These are phyloP conservation scores for Dicycla oo DNA, from an alignment of 2,888 invertebrate genomes.

Conservation along the genomic window DNA sequence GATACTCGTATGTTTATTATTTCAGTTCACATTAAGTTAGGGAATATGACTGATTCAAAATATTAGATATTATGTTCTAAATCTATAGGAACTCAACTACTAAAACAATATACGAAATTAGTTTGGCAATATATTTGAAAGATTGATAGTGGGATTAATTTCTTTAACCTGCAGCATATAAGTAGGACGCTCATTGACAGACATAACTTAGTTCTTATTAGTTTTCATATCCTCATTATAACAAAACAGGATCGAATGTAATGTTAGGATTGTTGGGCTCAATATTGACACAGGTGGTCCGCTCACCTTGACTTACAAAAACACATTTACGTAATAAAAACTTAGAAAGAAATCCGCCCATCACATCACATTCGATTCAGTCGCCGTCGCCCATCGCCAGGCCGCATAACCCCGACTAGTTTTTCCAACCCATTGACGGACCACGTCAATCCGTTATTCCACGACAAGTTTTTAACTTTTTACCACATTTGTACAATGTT, in stretches of 20 bases:
- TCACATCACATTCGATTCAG: constrained; percentile 45
- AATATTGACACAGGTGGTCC: constrained; percentile 57
- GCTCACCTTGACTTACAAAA: constrained; percentile 68
- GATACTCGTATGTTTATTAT: too few species aligned
- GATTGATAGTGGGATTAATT: neutral
- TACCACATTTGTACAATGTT: constrained; percentile 78
- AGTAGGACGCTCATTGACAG: too few species aligned
- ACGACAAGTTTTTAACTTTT: constrained; percentile 77
- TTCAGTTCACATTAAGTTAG: neutral
- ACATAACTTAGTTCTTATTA: neutral
- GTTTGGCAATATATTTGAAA: neutral
- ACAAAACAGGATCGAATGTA: constrained; percentile 5
- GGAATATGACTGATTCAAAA: neutral
- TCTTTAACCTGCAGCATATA: neutral
- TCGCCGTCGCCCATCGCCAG: constrained; percentile 46
- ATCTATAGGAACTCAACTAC: neutral
- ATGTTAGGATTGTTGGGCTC: constrained; percentile 6
- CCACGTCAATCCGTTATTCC: constrained; percentile 73
- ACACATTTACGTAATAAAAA: constrained; percentile 62
- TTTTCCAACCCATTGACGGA: constrained; percentile 81
- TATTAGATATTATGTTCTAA: neutral
- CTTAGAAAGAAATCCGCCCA: constrained; percentile 63
- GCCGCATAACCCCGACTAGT: constrained; percentile 68
- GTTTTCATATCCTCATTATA: constrained; percentile 6
- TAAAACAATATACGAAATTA: neutral